Evolutionary conservation across 1,140 invertebrate genomes (phyloP).

Genomic region (Sinella curviseta): DNA sequence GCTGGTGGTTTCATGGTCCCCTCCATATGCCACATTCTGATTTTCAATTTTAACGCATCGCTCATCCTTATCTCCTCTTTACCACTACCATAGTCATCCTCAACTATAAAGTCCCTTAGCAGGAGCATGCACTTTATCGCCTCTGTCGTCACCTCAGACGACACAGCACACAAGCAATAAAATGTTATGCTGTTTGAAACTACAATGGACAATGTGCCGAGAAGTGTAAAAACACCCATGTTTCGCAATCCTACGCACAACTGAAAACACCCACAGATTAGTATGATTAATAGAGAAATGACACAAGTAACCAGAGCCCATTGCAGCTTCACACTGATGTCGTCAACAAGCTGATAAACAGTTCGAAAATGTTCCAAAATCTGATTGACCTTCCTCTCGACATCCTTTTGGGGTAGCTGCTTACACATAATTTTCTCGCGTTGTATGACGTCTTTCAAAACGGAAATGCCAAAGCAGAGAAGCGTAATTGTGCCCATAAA

Average conservation of each 20-base stretch:
- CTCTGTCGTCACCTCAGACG: not conserved
- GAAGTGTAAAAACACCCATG: not conserved
- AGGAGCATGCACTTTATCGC: not conserved
- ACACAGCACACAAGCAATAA: not conserved
- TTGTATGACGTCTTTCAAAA: not conserved
- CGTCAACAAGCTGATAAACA: conserved; percentile 1
- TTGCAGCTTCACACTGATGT: not conserved
- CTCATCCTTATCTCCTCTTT: not conserved
- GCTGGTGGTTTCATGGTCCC: conserved; percentile 1
- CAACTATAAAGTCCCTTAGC: not conserved
- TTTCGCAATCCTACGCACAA: not conserved
- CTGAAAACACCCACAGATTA: not conserved
- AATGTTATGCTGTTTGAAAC: not conserved
- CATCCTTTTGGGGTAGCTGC: not conserved
- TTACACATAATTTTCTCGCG: not conserved
- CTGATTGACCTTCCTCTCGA: not conserved
- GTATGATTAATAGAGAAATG: not conserved
- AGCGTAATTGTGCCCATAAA: not conserved
- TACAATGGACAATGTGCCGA: not conserved
- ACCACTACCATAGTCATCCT: not conserved
- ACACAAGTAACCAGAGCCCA: not conserved
- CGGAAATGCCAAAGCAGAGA: not conserved
- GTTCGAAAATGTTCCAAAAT: not conserved
- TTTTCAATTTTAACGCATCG: not conserved
- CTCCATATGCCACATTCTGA: not conserved